Conservation (phyloP, 2,888 invertebrate species). For the Boloria euphrosyne region DNA sequence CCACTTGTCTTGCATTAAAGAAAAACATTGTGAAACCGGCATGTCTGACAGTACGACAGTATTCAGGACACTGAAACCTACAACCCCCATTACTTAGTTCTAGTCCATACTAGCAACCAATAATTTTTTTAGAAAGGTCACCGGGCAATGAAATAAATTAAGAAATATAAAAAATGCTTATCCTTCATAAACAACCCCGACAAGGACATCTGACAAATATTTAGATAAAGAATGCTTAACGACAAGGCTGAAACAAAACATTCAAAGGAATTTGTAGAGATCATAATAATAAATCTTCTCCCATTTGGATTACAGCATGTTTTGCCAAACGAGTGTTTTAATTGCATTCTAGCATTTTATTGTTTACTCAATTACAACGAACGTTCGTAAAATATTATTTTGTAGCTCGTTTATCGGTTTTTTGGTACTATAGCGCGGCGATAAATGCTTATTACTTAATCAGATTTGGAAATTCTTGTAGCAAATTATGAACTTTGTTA, state of each 20-base stretch:
- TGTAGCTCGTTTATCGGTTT: slow-evolving; percentile 29
- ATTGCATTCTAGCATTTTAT: slow-evolving; percentile 38
- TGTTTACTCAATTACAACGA: slow-evolving; percentile 37
- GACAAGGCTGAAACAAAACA: slow-evolving; percentile 27
- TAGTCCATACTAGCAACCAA: too few relatives aligned
- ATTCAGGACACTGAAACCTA: too few relatives aligned
- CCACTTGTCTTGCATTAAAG: too few relatives aligned
- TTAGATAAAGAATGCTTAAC: slow-evolving; percentile 26
- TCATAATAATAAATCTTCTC: slow-evolving; percentile 39
- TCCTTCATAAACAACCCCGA: slow-evolving; percentile 1
- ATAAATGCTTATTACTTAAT: slow-evolving; percentile 18
- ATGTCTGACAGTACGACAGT: too few relatives aligned
- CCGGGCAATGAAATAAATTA: not conserved
- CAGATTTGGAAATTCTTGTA: slow-evolving; percentile 10
- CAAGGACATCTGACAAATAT: slow-evolving; percentile 24
- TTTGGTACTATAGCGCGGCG: slow-evolving; percentile 2
- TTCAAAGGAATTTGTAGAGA: slow-evolving; percentile 33
- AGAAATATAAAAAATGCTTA: not conserved
- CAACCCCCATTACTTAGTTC: too few relatives aligned
- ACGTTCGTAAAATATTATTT: slow-evolving; percentile 35
- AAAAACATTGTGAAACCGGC: too few relatives aligned
- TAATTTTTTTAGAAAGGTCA: not conserved
- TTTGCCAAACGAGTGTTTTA: slow-evolving; percentile 38
- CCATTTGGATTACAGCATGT: slow-evolving; percentile 36
- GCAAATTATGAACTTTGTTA: slow-evolving; percentile 4